phyloP scores from a whole-genome alignment of 2,797 vertebrate genomes.

The Crocidura indochinensis region DNA sequence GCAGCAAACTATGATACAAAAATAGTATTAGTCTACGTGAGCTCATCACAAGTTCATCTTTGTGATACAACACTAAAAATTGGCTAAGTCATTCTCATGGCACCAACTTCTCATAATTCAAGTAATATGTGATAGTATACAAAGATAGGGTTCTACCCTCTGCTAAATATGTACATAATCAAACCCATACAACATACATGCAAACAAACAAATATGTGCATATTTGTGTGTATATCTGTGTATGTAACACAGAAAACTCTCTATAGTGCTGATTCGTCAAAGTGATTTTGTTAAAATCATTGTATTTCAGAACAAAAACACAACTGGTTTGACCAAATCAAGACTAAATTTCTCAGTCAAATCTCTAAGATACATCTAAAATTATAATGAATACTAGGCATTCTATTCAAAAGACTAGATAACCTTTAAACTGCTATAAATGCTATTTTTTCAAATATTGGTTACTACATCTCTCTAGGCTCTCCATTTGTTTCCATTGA shows the following conservation, averaged over 20 bases:
- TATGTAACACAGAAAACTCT: not conserved
- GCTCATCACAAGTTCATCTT: conserved; percentile 11
- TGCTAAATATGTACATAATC: not conserved
- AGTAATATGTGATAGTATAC: not conserved
- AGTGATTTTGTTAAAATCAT: not conserved
- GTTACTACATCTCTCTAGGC: conserved; percentile 34
- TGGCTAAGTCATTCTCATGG: not conserved
- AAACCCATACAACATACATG: not conserved
- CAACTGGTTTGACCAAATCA: conserved; percentile 34
- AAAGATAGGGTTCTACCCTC: not conserved
- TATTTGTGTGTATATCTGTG: no score
- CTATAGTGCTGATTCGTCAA: not conserved
- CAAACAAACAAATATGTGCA: not conserved
- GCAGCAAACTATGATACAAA: not conserved
- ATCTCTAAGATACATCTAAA: conserved; percentile 1
- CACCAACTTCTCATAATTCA: not conserved
- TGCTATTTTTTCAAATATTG: conserved; percentile 44
- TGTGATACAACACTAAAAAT: conserved; percentile 11
- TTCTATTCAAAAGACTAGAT: conserved; percentile 56
- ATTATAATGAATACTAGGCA: conserved; percentile 16
- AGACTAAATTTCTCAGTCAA: not conserved
- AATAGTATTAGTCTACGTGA: conserved; percentile 1
- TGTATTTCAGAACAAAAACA: not conserved
- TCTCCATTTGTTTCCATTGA: not conserved
- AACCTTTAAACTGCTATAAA: conserved; percentile 29